Evolutionary conservation across 1,140 invertebrate genomes (phyloP).

Genomic region (Stegodyphus mimosarum): DNA sequence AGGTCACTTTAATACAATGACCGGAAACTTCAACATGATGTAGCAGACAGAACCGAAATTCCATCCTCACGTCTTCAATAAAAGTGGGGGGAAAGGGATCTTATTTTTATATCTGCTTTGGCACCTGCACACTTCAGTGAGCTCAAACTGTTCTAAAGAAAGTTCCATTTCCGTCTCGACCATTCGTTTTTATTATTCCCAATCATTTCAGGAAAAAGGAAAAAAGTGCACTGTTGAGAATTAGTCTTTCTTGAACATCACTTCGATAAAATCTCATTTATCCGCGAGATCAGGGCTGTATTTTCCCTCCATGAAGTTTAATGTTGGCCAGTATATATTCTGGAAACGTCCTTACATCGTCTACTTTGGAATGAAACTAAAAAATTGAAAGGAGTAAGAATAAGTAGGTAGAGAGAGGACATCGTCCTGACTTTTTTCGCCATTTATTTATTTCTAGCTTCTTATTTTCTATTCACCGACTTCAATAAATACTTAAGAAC

Average conservation of each 20-base stretch:
- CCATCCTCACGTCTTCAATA: too few relatives aligned
- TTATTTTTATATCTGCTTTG: conserved; percentile 42
- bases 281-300: conserved; percentile 37
- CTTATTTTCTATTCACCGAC: conserved; percentile 19
- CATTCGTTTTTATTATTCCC: conserved; percentile 59
- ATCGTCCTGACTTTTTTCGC: neutral
- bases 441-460: neutral
- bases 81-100: neutral
- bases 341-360: conserved; percentile 27
- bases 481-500: conserved; percentile 4
- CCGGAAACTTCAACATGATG: too few relatives aligned
- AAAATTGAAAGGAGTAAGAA: conserved; percentile 17
- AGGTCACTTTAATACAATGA: too few relatives aligned
- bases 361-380: neutral
- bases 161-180: conserved; percentile 49
- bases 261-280: conserved; percentile 59
- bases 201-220: conserved; percentile 50
- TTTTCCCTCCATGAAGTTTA: conserved; percentile 50
- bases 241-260: conserved; percentile 30
- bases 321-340: conserved; percentile 56
- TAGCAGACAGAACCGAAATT: too few relatives aligned
- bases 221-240: conserved; percentile 11
- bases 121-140: conserved; percentile 52
- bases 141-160: conserved; percentile 49
- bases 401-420: neutral